Evolutionary conservation across 2,888 invertebrate species (phyloP).

Genomic region (Erpobdella octoculata): DNA sequence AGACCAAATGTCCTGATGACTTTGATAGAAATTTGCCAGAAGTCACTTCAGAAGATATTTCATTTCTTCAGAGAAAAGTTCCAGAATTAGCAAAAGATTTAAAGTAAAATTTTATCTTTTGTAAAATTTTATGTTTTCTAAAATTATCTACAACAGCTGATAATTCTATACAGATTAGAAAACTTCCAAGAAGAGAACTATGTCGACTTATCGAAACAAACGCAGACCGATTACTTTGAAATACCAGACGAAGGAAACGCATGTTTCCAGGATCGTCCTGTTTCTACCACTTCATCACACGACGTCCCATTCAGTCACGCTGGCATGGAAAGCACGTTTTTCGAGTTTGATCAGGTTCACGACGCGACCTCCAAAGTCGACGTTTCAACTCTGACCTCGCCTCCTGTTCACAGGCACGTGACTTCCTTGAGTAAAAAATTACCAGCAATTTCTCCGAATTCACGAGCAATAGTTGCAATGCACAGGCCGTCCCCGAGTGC

Average conservation of each 20-base stretch:
- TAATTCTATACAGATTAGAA: too few species aligned
- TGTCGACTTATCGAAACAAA: background rate
- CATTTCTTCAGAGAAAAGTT: conserved; percentile 44
- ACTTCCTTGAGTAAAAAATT: too few species aligned
- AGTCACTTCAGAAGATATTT: conserved; percentile 48
- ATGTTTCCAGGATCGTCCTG: background rate
- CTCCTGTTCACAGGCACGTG: background rate
- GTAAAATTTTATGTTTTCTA: too few species aligned
- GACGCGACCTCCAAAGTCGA: background rate
- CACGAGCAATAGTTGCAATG: too few species aligned
- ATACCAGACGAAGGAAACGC: background rate
- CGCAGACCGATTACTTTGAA: background rate
- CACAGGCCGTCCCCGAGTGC: background rate
- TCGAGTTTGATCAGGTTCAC: background rate
- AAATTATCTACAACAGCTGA: too few species aligned
- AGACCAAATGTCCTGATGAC: conserved; percentile 43
- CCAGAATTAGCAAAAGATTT: conserved; percentile 41
- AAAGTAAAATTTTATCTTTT: too few species aligned
- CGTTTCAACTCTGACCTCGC: background rate
- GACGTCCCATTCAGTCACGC: background rate
- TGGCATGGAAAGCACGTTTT: background rate
- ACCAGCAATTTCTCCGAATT: too few species aligned
- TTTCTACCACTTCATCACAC: background rate
- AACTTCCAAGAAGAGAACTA: too few species aligned
- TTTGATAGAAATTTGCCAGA: conserved; percentile 51